These are phyloP conservation scores for Ricordea florida DNA, from an alignment of 92 coral and sea anemone genomes.

Conservation along the genomic window DNA sequence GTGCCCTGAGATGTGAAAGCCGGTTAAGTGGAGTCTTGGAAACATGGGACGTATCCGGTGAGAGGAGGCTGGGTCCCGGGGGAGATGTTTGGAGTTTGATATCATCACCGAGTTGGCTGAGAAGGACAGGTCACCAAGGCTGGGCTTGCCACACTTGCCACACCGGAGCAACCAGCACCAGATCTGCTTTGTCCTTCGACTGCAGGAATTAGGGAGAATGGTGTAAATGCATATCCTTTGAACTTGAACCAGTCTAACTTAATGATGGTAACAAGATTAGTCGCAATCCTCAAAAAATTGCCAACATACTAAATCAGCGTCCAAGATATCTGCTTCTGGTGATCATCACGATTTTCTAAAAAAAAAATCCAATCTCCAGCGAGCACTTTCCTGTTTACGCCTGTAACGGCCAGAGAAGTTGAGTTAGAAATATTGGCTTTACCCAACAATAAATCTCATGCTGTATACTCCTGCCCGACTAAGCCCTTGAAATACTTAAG, in stretches of 20 bases:
- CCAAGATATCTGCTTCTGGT: no score
- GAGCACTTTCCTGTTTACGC: no score
- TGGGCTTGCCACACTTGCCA: constrained; percentile 45
- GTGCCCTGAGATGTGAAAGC: constrained; percentile 39
- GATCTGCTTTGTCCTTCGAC: constrained; percentile 28
- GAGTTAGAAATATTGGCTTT: no score
- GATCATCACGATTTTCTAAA: no score
- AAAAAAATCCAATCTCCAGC: no score
- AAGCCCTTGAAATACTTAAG: no score
- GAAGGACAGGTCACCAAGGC: constrained; percentile 42
- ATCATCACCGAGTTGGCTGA: constrained; percentile 5
- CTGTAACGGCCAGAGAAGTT: no score
- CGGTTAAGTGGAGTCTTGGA: constrained; percentile 33
- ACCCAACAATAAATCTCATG: no score
- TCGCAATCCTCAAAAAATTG: no score
- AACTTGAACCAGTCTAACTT: constrained; percentile 19
- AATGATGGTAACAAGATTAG: no score
- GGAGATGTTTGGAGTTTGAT: not conserved
- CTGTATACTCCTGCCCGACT: no score
- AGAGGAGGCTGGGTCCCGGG: constrained; percentile 12
- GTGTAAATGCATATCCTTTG: constrained; percentile 38
- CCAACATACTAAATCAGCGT: no score
- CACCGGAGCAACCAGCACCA: constrained; percentile 30
- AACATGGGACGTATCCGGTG: constrained; percentile 35
- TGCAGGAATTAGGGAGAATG: constrained; percentile 31